Conservation (phyloP, 1,140 invertebrate species). For the Pseudomyrmex flavicornis region DNA sequence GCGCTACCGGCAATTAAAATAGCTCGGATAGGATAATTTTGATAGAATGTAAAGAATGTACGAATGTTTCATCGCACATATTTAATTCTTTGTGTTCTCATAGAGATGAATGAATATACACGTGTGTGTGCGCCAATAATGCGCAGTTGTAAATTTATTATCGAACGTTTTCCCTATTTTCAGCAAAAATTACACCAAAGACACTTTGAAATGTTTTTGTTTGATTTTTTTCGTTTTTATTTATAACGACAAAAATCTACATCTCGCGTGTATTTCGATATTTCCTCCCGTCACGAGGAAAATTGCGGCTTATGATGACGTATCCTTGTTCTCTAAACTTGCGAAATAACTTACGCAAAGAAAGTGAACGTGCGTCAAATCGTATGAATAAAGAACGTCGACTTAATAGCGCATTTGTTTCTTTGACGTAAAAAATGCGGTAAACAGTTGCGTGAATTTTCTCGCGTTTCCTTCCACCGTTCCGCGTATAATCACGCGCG, state of each 20-base stretch:
- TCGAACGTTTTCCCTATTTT: neutral
- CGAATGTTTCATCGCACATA: conserved; percentile 37
- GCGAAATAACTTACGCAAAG: conserved; percentile 23
- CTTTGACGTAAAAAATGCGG: neutral
- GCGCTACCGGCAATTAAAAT: conserved; percentile 49
- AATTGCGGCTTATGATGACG: neutral
- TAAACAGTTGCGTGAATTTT: neutral
- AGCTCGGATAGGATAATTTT: conserved; percentile 4
- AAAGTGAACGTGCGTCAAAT: neutral
- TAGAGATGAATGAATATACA: conserved; percentile 23
- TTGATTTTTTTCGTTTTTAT: no score
- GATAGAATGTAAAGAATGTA: conserved; percentile 53
- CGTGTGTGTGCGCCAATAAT: conserved; percentile 8
- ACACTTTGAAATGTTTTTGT: neutral
- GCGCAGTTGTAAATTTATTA: neutral
- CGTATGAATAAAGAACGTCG: neutral
- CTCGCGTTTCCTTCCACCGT: conserved; percentile 1
- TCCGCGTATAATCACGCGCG: conserved; percentile 30
- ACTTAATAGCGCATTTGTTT: no score
- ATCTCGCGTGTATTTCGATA: neutral
- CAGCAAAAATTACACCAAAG: neutral
- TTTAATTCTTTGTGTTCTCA: conserved; percentile 38
- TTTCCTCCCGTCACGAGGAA: neutral
- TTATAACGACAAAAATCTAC: neutral
- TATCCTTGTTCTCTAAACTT: neutral